Evolutionary conservation across 2,888 invertebrate species (phyloP), one percentile per base, ranked within the genome.

Genomic region (Theretra japonica): DNA sequence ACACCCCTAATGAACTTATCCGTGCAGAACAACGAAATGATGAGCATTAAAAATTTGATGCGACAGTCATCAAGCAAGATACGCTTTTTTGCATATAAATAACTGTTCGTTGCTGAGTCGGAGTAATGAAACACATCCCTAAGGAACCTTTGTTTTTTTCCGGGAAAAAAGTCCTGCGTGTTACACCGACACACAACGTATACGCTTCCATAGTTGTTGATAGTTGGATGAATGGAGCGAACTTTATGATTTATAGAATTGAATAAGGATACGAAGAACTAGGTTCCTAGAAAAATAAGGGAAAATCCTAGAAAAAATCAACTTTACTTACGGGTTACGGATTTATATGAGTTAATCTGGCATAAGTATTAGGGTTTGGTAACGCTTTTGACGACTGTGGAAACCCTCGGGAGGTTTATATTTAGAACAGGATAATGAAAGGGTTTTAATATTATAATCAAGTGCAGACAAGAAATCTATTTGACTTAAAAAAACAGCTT

Each of bases 131-230:
- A 41, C 21, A 23, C 65, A 65, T 65, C 48, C 65, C 65, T 23
- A 65, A 65, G 65, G 65, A 65, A 48, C 48, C 65, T 50, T 68
- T 72, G 75, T 75, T 80, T 77, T 33, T 78, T 80, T 74, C 77
- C 72, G 70, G 69, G 58, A 70, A 65, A 62, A 21, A 48, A 65
- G 65, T 48, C 23, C 62, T 65, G 21, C 41, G 41, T 41, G 41
- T 17, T 41, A 23, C 41, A 4, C 21, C 15, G 23, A 41, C 41
- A 17, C 41, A 48, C 60, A 60, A 23, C 23, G 41, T n/a, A 30
- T 19, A 60, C 58, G 62, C 15, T 41, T 62, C 25, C 41, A 41
- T 23, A 23, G 23, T 48, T 65, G 23, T 65, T 15, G 65, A 11
- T 65, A 41, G 48, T 48, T 48, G 15, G 41, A 0, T 8, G 57